A percentile compares a stretch with the other conserved stretches of the same genome.
Conservation (phyloP, 2,888 invertebrate species). For the Scaptomyza flava region DNA sequence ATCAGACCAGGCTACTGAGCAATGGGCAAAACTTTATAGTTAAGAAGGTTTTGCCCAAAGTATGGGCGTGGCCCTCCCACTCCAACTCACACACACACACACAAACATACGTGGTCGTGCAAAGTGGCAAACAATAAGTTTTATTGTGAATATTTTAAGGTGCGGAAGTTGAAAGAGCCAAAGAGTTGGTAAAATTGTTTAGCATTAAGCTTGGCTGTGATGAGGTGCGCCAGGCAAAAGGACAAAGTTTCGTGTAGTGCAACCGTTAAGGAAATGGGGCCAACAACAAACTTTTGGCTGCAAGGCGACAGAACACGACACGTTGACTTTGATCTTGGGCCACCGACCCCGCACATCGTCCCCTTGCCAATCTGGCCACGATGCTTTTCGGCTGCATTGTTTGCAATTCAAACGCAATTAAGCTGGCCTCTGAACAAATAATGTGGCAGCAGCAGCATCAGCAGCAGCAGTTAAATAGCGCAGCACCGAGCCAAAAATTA, state of each 20-base stretch:
- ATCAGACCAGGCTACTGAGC: constrained; percentile 60
- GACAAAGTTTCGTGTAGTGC: constrained; percentile 71
- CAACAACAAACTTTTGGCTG: constrained; percentile 54
- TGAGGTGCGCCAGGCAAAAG: constrained; percentile 42
- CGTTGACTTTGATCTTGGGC: constrained; percentile 75
- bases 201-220: constrained; percentile 13
- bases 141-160: constrained; percentile 73
- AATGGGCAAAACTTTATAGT: constrained; percentile 31
- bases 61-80: constrained; percentile 36
- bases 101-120: constrained; percentile 7
- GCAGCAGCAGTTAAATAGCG: constrained; percentile 52
- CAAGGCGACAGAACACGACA: constrained; percentile 60
- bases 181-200: constrained; percentile 2
- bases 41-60: not conserved
- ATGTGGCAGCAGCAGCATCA: constrained; percentile 13
- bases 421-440: constrained; percentile 52
- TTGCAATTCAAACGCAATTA: constrained; percentile 71
- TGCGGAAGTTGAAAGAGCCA: constrained; percentile 45
- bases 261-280: constrained; percentile 55
- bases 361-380: constrained; percentile 5
- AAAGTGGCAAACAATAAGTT: constrained; percentile 73
- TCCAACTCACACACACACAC: not conserved
- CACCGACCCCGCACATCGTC: constrained; percentile 14
- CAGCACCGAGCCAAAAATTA: constrained; percentile 33
- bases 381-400: constrained; percentile 44